These are phyloP conservation scores for Phalangium opilio DNA, from an alignment of 2,888 invertebrate genomes.

Conservation along the genomic window DNA sequence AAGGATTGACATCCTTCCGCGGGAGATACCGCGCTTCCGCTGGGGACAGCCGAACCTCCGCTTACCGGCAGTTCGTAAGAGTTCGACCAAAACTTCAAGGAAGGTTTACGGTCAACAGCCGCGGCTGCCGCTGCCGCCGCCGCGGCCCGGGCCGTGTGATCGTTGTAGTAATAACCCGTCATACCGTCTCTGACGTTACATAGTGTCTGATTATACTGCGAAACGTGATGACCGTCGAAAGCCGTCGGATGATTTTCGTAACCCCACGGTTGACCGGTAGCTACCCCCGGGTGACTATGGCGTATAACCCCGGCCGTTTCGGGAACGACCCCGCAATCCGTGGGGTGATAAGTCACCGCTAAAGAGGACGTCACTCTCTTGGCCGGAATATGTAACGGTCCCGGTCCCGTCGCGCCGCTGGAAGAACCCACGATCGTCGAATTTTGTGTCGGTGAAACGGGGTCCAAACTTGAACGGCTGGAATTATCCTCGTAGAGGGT, in stretches of 20 bases:
- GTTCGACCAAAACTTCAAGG: conserved; percentile 18
- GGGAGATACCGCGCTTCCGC: conserved; percentile 12
- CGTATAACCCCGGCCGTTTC: conserved; percentile 10
- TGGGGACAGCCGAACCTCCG: conserved; percentile 9
- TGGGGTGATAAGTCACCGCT: conserved; percentile 14
- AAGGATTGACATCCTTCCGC: conserved; percentile 17
- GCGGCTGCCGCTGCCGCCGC: conserved; percentile 2
- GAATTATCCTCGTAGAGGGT: conserved; percentile 17
- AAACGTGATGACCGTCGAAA: conserved; percentile 11
- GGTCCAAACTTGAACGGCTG: conserved; percentile 16
- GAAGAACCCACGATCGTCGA: not conserved
- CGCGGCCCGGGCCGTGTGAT: conserved; percentile 6
- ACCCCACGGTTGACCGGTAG: conserved; percentile 10
- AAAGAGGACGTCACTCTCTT: conserved; percentile 12
- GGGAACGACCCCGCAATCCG: conserved; percentile 15
- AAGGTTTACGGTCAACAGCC: conserved; percentile 11
- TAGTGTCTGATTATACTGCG: conserved; percentile 10
- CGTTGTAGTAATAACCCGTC: conserved; percentile 14
- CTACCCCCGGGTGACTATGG: conserved; percentile 10
- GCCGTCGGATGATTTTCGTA: conserved; percentile 15
- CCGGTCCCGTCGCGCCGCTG: not conserved
- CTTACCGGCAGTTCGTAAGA: conserved; percentile 13
- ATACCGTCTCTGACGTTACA: conserved; percentile 9
- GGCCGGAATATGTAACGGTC: conserved; percentile 15
- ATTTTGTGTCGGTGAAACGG: conserved; percentile 6